phyloP scores from a whole-genome alignment of 2,888 invertebrate species.

The Ptychoptera albimana region DNA sequence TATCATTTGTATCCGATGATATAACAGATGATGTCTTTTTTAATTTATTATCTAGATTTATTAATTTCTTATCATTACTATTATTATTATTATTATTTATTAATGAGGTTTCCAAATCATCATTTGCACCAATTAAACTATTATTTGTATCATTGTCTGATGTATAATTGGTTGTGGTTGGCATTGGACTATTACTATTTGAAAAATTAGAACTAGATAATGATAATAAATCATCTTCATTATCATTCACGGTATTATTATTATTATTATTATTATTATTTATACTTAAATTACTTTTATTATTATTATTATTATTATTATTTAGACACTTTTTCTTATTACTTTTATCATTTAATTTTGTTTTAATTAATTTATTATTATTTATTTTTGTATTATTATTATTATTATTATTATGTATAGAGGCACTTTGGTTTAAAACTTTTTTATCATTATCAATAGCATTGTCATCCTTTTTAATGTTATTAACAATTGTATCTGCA shows the following conservation, averaged over 20 bases:
- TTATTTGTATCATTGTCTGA: slow-evolving; percentile 9
- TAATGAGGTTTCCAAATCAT: slow-evolving; percentile 7
- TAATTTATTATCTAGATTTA: background rate
- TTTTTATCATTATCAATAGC: background rate
- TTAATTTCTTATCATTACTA: background rate
- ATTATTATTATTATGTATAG: background rate
- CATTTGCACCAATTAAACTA: slow-evolving; percentile 8
- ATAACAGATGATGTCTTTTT: background rate
- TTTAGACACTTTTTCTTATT: background rate
- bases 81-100: background rate
- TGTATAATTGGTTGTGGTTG: slow-evolving; percentile 9
- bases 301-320: background rate
- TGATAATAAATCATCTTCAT: slow-evolving; percentile 21
- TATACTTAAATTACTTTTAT: background rate
- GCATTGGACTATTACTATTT: slow-evolving; percentile 12
- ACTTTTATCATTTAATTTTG: background rate
- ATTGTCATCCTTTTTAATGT: too few relatives aligned
- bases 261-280: background rate
- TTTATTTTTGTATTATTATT: background rate
- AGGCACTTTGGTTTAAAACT: slow-evolving; percentile 1
- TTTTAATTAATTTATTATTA: background rate
- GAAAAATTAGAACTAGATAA: slow-evolving; percentile 19
- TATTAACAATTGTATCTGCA: too few relatives aligned
- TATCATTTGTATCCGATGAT: background rate
- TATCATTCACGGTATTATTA: background rate